Percentiles rank a stretch among this genome's conserved stretches.
phyloP scores from a whole-genome alignment of 2,113 vertebrate species.

The Propithecus coquereli region DNA sequence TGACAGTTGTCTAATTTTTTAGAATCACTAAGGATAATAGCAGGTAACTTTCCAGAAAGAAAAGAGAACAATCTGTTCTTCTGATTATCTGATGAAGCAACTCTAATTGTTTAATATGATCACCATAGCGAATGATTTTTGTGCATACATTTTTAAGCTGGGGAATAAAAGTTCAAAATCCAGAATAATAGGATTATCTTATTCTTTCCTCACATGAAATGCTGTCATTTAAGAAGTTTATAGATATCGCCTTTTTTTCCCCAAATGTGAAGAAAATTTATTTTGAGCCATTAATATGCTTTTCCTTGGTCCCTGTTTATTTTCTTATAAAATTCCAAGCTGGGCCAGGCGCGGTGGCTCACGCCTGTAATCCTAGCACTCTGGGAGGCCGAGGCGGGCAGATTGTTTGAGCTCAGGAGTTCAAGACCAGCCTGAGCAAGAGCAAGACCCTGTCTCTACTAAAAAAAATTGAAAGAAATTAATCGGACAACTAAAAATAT shows the following conservation, averaged over 20 bases:
- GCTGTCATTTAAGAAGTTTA: neutral
- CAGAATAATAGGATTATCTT: neutral
- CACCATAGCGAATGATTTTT: neutral
- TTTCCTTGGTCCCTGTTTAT: neutral
- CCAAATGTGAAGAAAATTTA: neutral
- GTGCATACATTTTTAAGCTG: neutral
- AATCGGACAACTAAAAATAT: no score
- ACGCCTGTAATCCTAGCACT: no score
- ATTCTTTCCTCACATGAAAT: neutral
- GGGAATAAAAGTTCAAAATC: neutral
- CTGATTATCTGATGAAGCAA: neutral
- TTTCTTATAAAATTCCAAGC: neutral
- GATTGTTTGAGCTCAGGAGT: no score
- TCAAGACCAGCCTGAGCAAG: no score
- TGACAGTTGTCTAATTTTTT: neutral
- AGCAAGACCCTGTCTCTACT: no score
- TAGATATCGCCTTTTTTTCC: neutral
- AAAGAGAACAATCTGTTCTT: conserved; percentile 2
- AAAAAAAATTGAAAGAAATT: no score
- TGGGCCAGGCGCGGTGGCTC: no score
- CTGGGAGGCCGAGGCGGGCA: no score
- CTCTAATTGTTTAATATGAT: neutral
- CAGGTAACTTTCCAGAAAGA: neutral
- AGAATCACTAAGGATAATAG: conserved; percentile 35
- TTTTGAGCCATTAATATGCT: neutral